Conservation (phyloP, 2,888 invertebrate species). For the Bugulina stolonifera region DNA sequence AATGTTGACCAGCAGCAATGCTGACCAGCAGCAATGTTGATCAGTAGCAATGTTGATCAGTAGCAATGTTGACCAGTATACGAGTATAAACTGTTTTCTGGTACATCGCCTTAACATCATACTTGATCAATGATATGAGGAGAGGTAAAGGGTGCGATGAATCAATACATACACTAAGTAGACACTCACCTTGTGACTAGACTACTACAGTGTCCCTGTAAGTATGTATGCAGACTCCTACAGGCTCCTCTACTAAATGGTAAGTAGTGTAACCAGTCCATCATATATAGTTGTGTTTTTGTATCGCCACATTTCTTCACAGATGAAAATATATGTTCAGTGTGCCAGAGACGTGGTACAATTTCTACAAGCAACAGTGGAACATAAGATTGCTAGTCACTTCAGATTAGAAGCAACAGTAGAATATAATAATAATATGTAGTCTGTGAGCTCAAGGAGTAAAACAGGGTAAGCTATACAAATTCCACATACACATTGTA, state of each 20-base stretch:
- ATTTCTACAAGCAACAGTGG: slow-evolving; percentile 15
- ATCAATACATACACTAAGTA: background rate
- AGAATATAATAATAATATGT: too few relatives aligned
- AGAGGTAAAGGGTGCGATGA: too few relatives aligned
- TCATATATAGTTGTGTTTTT: background rate
- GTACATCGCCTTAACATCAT: too few relatives aligned
- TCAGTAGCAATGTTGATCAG: background rate
- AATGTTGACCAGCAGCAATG: background rate
- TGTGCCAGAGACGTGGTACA: background rate
- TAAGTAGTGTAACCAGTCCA: background rate
- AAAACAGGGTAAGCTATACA: too few relatives aligned
- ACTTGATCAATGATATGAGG: too few relatives aligned
- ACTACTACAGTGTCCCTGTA: background rate
- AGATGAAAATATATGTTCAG: background rate
- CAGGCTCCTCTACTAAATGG: background rate
- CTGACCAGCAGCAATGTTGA: background rate
- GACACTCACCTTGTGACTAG: slow-evolving; percentile 10
- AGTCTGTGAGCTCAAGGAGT: too few relatives aligned
- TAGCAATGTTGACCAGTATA: background rate
- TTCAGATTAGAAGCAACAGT: too few relatives aligned
- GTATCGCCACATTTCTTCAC: slow-evolving; percentile 7
- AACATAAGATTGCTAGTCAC: too few relatives aligned
- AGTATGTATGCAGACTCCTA: background rate
- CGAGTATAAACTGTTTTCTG: background rate
- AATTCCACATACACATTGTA: too few relatives aligned